phyloP scores from a whole-genome alignment of 2,888 invertebrate genomes.

The Ellobium chinense region DNA sequence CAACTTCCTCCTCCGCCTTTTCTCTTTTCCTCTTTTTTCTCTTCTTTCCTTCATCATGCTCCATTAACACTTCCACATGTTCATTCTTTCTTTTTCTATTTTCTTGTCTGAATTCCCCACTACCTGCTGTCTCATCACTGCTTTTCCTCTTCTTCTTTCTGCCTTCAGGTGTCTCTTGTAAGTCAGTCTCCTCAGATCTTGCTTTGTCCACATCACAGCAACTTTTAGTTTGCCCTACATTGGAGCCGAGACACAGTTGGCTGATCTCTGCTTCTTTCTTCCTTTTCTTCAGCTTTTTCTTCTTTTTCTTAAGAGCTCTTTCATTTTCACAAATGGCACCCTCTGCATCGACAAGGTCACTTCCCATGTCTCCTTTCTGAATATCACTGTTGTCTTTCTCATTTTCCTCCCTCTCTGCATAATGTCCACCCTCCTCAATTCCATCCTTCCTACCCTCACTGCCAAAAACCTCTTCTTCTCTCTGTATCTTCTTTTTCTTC shows the following conservation, averaged over 20 bases:
- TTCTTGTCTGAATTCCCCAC: background rate
- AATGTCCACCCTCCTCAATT: background rate
- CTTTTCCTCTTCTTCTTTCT: background rate
- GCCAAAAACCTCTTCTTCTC: conserved; percentile 17
- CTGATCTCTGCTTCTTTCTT: background rate
- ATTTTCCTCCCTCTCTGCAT: conserved; percentile 10
- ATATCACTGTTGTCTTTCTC: conserved; percentile 36
- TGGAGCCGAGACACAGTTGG: background rate
- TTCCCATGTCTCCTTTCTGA: too few relatives aligned
- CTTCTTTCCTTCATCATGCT: conserved; percentile 32
- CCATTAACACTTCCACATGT: conserved; percentile 20
- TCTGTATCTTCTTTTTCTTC: background rate
- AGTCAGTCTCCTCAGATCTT: background rate
- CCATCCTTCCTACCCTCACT: conserved; percentile 25
- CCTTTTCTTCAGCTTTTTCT: background rate
- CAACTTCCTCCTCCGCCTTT: background rate
- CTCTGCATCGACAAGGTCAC: background rate
- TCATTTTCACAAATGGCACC: background rate
- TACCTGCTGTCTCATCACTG: background rate
- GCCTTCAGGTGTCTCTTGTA: background rate
- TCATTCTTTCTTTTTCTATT: background rate
- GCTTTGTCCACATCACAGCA: background rate
- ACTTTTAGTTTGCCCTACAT: too few relatives aligned
- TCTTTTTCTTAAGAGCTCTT: background rate
- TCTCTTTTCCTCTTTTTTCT: background rate